Evolutionary conservation across 2,113 vertebrate species (phyloP).

Genomic region (Ammodytes dubius): DNA sequence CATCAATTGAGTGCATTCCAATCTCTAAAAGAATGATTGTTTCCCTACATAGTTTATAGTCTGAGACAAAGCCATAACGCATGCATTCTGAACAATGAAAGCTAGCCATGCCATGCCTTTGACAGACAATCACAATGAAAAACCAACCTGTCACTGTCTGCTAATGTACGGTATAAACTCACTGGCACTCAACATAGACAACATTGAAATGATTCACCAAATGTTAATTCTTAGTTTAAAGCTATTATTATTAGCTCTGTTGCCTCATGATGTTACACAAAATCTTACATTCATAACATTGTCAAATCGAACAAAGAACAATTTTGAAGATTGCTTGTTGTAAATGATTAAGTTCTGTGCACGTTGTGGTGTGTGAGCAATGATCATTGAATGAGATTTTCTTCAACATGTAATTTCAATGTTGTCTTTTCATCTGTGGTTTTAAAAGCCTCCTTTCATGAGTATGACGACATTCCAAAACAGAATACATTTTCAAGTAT

Average conservation of each 20-base stretch:
- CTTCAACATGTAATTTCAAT: neutral
- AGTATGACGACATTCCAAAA: constrained; percentile 20
- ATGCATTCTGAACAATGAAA: neutral
- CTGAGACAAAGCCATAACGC: neutral
- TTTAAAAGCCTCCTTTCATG: constrained; percentile 24
- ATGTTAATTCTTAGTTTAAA: constrained; percentile 1
- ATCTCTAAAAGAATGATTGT: neutral
- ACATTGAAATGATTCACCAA: constrained; percentile 6
- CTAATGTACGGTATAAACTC: constrained; percentile 4
- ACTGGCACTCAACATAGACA: neutral
- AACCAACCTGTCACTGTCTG: constrained; percentile 27
- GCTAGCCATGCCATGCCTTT: neutral
- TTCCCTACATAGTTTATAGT: neutral
- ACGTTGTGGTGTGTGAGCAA: neutral
- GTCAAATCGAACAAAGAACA: neutral
- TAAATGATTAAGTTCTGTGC: neutral
- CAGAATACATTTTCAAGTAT: constrained; percentile 19
- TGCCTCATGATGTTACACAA: neutral
- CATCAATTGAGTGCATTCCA: neutral
- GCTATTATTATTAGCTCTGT: neutral
- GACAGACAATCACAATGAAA: constrained; percentile 9
- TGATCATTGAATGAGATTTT: neutral
- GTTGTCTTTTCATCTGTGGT: constrained; percentile 14
- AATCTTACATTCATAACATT: neutral
- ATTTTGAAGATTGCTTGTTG: neutral